These are phyloP conservation scores for Procavia capensis DNA, from an alignment of 2,113 vertebrate species.

Conservation along the genomic window DNA sequence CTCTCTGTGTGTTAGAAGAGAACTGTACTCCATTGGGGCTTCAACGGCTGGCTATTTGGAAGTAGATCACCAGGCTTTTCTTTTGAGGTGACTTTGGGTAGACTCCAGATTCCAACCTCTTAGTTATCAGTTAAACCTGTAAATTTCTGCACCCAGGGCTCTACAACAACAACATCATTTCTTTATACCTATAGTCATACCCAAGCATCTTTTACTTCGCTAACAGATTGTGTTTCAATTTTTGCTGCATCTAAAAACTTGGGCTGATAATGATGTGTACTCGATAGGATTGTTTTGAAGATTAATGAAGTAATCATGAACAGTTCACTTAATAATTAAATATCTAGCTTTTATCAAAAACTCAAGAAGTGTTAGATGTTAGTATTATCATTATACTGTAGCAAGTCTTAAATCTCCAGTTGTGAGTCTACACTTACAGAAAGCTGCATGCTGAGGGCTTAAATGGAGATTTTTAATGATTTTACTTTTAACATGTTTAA, in stretches of 20 bases:
- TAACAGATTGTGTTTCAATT: background rate
- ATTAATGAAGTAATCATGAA: background rate
- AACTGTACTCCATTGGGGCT: background rate
- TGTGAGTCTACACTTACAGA: background rate
- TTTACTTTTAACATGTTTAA: conserved; percentile 29
- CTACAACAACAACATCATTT: background rate
- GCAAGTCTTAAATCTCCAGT: background rate
- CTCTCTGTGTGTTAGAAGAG: background rate
- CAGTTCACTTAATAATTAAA: background rate
- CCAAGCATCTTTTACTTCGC: background rate
- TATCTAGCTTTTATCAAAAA: background rate
- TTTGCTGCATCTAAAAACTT: background rate
- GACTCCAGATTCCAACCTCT: background rate
- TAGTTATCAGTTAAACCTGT: background rate
- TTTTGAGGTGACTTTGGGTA: background rate
- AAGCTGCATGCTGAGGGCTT: background rate
- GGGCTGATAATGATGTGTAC: background rate
- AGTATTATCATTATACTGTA: background rate
- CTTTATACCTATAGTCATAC: background rate
- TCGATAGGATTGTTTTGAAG: background rate
- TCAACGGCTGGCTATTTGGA: background rate
- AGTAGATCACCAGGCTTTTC: background rate
- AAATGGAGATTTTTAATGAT: background rate
- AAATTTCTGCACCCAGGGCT: background rate
- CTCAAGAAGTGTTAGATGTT: background rate